phyloP scores from a whole-genome alignment of 2,888 invertebrate genomes.

The Creontiades dilutus region DNA sequence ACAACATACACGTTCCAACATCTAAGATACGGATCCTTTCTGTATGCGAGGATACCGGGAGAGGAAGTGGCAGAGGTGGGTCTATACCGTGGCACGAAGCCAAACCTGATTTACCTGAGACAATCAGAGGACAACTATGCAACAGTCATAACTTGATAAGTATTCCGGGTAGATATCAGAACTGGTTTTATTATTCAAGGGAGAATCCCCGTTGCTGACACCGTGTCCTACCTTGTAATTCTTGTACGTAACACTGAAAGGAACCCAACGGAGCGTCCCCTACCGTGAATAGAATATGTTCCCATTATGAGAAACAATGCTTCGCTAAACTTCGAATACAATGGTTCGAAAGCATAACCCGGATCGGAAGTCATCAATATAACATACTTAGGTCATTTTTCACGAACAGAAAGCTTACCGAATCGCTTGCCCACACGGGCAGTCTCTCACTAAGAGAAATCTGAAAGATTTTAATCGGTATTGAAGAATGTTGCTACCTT shows the following conservation, averaged over 20 bases:
- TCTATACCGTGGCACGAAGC: background rate
- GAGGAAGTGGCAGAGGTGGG: background rate
- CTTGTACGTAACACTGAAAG: slow-evolving; percentile 13
- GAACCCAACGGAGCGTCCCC: slow-evolving; percentile 38
- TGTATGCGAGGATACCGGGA: background rate
- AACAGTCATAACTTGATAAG: slow-evolving; percentile 17
- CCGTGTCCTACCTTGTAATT: slow-evolving; percentile 43
- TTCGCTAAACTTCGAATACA: slow-evolving; percentile 7
- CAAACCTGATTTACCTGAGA: background rate
- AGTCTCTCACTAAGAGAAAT: background rate
- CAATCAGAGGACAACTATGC: slow-evolving; percentile 20
- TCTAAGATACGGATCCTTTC: no score
- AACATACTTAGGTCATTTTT: background rate
- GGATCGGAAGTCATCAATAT: slow-evolving; percentile 4
- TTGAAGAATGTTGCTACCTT: background rate
- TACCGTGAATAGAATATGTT: slow-evolving; percentile 53
- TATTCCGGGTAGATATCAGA: slow-evolving; percentile 25
- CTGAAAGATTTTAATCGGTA: background rate
- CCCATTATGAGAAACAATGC: slow-evolving; percentile 54
- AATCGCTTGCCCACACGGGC: background rate
- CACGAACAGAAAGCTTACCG: background rate
- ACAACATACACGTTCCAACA: no score
- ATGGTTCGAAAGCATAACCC: slow-evolving; percentile 29
- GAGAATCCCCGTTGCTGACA: background rate
- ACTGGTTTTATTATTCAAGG: slow-evolving; percentile 36